Percentiles rank a stretch among this genome's conserved stretches.
phyloP scores from a whole-genome alignment of 2,888 invertebrate species.

The Theodoxus fluviatilis region DNA sequence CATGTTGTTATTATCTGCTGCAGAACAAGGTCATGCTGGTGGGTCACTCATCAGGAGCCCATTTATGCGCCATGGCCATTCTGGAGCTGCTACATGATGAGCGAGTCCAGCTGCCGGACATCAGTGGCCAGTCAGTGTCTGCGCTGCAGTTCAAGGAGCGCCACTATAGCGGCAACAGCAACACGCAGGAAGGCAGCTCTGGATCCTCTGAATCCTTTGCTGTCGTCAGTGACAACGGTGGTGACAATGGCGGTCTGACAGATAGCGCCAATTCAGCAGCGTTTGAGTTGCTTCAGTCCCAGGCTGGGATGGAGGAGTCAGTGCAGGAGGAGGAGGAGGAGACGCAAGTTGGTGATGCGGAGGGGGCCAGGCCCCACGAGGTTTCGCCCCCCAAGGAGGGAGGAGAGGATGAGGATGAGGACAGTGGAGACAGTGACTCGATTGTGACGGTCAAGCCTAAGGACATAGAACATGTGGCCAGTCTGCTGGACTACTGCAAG shows the following conservation, averaged over 20 bases:
- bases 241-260: neutral
- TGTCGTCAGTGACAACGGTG: constrained; percentile 44
- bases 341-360: constrained; percentile 25
- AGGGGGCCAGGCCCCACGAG: constrained; percentile 16
- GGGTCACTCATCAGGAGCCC: constrained; percentile 63
- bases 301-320: neutral
- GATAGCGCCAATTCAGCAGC: neutral
- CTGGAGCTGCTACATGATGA: constrained; percentile 55
- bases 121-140: constrained; percentile 19
- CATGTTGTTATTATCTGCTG: too few species aligned
- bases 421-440: constrained; percentile 46
- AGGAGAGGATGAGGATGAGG: constrained; percentile 38
- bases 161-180: constrained; percentile 34
- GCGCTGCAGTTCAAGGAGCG: constrained; percentile 29
- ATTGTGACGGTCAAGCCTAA: constrained; percentile 48
- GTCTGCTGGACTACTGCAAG: constrained; percentile 44
- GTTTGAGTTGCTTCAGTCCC: neutral
- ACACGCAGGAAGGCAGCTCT: constrained; percentile 37
- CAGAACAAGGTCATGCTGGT: constrained; percentile 55
- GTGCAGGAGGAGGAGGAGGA: constrained; percentile 14
- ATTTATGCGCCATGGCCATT: constrained; percentile 57
- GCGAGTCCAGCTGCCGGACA: constrained; percentile 27
- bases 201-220: constrained; percentile 50
- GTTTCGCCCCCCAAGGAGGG: too few species aligned
- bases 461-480: constrained; percentile 41